Conservation (phyloP, 2,888 invertebrate genomes). For the Alloplasta piceator region DNA sequence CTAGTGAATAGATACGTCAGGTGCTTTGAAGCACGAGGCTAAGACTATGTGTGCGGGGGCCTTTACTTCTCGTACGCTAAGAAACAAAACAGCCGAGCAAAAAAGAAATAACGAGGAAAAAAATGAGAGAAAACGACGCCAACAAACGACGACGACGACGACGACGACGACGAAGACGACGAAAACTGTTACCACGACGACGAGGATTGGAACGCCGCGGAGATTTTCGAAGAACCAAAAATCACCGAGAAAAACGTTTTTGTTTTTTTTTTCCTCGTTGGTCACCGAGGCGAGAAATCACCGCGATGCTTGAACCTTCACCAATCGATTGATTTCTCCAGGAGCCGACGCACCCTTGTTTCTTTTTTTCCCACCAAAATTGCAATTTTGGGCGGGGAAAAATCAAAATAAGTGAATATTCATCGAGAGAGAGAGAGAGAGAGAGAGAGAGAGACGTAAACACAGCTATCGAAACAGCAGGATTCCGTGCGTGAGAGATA, state of each 20-base stretch:
- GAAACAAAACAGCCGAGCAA: constrained; percentile 40
- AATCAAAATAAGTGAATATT: not conserved
- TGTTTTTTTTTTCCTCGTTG: not conserved
- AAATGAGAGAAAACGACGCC: constrained; percentile 13
- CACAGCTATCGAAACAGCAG: not conserved
- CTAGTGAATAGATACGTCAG: constrained; percentile 80
- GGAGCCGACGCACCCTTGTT: no score
- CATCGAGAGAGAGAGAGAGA: no score
- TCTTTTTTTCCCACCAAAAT: no score
- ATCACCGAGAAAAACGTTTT: not conserved
- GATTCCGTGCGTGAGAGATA: not conserved
- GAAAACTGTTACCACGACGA: constrained; percentile 34
- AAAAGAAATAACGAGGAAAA: constrained; percentile 20
- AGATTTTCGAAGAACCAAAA: not conserved
- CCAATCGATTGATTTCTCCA: no score
- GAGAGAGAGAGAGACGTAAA: no score
- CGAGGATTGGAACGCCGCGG: not conserved
- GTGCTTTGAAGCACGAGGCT: constrained; percentile 78
- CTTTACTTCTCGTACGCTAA: constrained; percentile 78
- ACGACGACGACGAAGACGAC: constrained; percentile 14
- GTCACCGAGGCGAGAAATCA: not conserved
- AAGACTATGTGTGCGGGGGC: constrained; percentile 80
- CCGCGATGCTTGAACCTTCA: no score
- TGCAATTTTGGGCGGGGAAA: not conserved
- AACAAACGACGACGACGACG: not conserved